Base-by-base conservation (phyloP, 2,113 vertebrate species). In the Charina bottae region DNA sequence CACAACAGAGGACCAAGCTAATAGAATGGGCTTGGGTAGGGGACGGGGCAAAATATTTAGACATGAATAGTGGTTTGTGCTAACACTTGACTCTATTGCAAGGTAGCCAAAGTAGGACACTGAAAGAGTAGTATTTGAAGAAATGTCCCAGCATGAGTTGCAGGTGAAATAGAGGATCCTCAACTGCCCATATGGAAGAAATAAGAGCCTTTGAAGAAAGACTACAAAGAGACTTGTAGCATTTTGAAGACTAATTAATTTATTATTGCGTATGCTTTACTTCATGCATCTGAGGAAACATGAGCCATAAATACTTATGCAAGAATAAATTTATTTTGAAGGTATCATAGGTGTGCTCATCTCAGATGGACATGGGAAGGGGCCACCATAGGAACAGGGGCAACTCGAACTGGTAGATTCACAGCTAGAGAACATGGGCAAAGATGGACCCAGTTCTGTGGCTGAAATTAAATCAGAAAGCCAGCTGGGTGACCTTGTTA, bases 1-100 rank as follows among this genome's bases (percentile, higher is more conserved):
- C 95, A 94, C 96, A 95, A 95, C 93, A 53, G 94, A 2, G 56
- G 96, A 96, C 94, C 93, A 93, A 1, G 55, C 83, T 92, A 93
- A 92, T 83, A 58, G 90, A 92, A 89, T 6, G 91, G 7, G 33
- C 33, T 15, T 56, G 37, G 23, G 55, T 1, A 26, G 94, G 53
- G 89, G 89, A 13, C 0, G 72, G 0, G 42, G 10, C 54, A 24
- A 42, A 8, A 78, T 78, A 37, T 72, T 94, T 90, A 96, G 94
- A 84, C 58, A 42, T 89, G 90, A 42, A 85, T 11, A 19, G 6
- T 90, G 93, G 89, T 58, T 15, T 3, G 24, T 56, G 21, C 23
- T 46, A 21, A 24, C 11, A 62, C 9, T 53, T 49, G 42, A 23
- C 24, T 5, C 23, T 26, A 15, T 17, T 15, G 23, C 28, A 88